A percentile compares a stretch with the other conserved stretches of the same genome.
phyloP scores from a whole-genome alignment of 1,140 invertebrate genomes.

The Saccostrea echinata region DNA sequence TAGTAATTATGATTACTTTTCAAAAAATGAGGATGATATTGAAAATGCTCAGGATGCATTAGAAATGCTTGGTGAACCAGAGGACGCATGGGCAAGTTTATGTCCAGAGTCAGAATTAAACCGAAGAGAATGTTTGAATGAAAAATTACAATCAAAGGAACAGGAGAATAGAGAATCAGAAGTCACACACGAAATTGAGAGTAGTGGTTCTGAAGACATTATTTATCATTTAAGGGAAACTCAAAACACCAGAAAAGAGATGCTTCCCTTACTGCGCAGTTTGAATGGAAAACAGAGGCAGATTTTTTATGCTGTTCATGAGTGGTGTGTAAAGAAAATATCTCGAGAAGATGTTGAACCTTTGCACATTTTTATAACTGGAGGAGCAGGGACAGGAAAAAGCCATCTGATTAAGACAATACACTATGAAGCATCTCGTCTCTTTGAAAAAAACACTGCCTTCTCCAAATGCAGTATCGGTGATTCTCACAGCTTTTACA shows the following conservation, averaged over 20 bases:
- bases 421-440: constrained; percentile 39
- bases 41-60: constrained; percentile 30
- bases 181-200: neutral
- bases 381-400: constrained; percentile 39
- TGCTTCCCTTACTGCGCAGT: neutral
- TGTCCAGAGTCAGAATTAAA: constrained; percentile 40
- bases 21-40: constrained; percentile 5
- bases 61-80: constrained; percentile 22
- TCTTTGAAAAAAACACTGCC: neutral
- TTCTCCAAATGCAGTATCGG: constrained; percentile 45
- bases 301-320: constrained; percentile 29
- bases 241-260: neutral
- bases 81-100: constrained; percentile 44
- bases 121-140: constrained; percentile 31
- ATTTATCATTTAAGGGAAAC: neutral
- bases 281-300: constrained; percentile 41
- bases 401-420: constrained; percentile 36
- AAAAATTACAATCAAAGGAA: constrained; percentile 3
- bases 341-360: constrained; percentile 9
- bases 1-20: neutral
- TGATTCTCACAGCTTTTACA: constrained; percentile 53
- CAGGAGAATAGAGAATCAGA: neutral
- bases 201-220: neutral
- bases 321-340: constrained; percentile 22
- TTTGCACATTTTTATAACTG: constrained; percentile 27